Evolutionary conservation across 2,797 vertebrate genomes (phyloP).

Genomic region (Syndactyla subalaris): DNA sequence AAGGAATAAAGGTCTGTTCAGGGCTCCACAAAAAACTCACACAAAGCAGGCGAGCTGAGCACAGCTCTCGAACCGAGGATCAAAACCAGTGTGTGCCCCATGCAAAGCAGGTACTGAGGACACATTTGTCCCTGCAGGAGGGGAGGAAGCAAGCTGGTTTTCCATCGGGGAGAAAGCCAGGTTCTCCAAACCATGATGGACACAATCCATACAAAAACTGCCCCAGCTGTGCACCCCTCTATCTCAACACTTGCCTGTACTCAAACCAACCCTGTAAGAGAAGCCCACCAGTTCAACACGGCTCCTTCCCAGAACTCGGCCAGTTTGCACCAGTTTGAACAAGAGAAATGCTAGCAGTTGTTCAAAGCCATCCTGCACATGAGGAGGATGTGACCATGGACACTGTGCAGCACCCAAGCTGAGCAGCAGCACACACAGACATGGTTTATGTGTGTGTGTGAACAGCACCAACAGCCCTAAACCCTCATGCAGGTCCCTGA

Average conservation of each 20-base stretch:
- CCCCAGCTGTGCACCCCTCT: not conserved
- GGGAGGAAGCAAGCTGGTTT: not conserved
- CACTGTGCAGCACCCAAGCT: not conserved
- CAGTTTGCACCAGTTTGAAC: not conserved
- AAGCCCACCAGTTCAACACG: not conserved
- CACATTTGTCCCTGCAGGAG: not conserved
- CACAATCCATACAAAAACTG: not conserved
- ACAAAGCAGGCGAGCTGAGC: not conserved
- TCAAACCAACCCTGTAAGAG: not conserved
- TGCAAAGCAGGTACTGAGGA: not conserved
- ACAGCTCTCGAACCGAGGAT: not conserved
- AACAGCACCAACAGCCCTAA: not conserved
- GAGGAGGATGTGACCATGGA: not conserved
- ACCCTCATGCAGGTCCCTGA: rapidly evolving
- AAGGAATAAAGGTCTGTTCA: constrained; percentile 32
- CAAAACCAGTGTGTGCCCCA: not conserved
- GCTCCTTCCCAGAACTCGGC: not conserved
- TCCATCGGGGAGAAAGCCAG: not conserved
- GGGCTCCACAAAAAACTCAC: not conserved
- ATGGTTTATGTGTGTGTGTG: rapidly evolving
- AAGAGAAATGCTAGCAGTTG: not conserved
- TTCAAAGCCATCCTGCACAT: not conserved
- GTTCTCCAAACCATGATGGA: not conserved
- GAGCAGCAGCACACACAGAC: not conserved
- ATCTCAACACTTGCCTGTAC: not conserved